Evolutionary conservation across 2,888 invertebrate species (phyloP), one percentile per base, ranked within the genome.

Genomic region (Bursaphelenchus okinawaensis): DNA sequence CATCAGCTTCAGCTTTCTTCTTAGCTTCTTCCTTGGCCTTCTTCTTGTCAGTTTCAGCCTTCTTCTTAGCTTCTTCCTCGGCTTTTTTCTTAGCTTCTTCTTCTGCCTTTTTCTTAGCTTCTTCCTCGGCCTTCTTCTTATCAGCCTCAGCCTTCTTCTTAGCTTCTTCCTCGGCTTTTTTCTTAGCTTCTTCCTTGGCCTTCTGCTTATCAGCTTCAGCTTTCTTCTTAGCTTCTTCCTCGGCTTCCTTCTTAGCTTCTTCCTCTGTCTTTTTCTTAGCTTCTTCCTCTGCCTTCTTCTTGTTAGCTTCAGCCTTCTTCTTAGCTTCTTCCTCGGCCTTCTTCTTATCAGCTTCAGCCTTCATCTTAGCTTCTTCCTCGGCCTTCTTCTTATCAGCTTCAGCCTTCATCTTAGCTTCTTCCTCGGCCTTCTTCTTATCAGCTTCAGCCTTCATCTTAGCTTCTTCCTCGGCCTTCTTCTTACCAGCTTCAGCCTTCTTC

Each of bases 331-430:
- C 65, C 24, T 50, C 50, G 6, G 19, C 31, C 27, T 19, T 40
- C 50, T 52, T 56, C n/a, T 51, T 62, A 7, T 28, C 27, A 1
- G 40, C 64, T 52, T 63, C 55, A 3, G 57, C 62, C 20, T 68
- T 59, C 8, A n/a, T 31, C 27, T 62, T 71, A 12, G 58, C 55
- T 65, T 59, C 28, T 27, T 69, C 73, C 4, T 70, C 65, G 0
- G 31, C 51, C 8, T 50, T 57, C 29, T 65, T 50, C 16, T 60
- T n/a, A 20, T 40, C 40, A 9, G n/a, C 29, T 28, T n/a, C 40
- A 19, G 63, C 20, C 51, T 59, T 52, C 24, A 8, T 23, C 2
- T 23, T 19, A 6, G 23, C 54, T 4, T 24, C 54, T 12, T 20
- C 27, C 28, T 55, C 9, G 7, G 59, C 51, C 19, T 29, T 9